A percentile compares a stretch with the other conserved stretches of the same genome.
phyloP scores from a whole-genome alignment of 2,797 vertebrate species.

The Kryptopterus vitreolus region DNA sequence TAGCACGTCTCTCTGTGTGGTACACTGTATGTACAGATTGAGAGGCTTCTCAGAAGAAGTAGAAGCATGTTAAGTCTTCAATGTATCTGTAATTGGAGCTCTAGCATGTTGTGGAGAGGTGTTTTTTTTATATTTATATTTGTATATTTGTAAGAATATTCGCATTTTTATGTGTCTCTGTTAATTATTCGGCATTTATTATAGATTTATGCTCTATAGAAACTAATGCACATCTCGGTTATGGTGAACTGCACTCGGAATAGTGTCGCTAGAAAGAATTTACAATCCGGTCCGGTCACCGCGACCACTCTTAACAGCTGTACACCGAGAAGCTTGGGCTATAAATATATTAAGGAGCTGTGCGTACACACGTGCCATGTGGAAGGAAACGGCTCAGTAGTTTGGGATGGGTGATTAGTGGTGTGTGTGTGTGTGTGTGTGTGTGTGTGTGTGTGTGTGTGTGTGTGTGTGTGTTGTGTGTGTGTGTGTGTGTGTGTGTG shows the following conservation, averaged over 20 bases:
- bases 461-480: no score
- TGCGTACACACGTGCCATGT: not conserved
- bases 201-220: not conserved
- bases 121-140: no score
- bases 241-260: not conserved
- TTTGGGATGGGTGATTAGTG: not conserved
- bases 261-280: not conserved
- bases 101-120: not conserved
- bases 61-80: not conserved
- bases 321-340: not conserved
- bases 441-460: no score
- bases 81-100: no score
- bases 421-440: no score
- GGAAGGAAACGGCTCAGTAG: not conserved
- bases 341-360: constrained; percentile 1
- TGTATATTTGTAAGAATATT: no score
- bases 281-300: not conserved
- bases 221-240: not conserved
- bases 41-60: not conserved
- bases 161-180: not conserved
- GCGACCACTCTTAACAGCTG: not conserved
- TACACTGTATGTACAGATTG: not conserved
- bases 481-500: no score
- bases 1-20: not conserved
- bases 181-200: not conserved